Conservation (phyloP, 2,888 invertebrate species). For the Tridacna crocea region DNA sequence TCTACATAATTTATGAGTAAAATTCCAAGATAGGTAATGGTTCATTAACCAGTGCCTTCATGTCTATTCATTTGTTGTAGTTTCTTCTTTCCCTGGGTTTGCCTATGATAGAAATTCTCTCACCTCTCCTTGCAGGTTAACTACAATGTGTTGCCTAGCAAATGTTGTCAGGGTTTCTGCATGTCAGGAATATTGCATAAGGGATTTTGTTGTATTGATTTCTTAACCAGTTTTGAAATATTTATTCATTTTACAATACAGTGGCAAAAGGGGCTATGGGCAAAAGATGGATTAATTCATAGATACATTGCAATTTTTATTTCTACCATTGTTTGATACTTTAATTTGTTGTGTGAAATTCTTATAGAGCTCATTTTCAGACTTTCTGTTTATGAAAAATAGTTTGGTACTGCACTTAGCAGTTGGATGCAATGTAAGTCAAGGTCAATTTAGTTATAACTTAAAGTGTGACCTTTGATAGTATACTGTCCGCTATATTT, state of each 20-base stretch:
- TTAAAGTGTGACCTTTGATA: too few relatives aligned
- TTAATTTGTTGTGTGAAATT: background rate
- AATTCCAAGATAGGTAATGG: too few relatives aligned
- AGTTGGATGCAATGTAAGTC: too few relatives aligned
- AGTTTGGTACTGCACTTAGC: too few relatives aligned
- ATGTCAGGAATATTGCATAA: constrained; percentile 41
- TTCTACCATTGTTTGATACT: constrained; percentile 7
- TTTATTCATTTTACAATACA: background rate
- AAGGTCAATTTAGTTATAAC: too few relatives aligned
- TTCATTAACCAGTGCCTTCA: background rate
- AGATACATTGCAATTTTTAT: constrained; percentile 38
- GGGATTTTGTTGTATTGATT: constrained; percentile 9
- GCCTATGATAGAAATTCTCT: constrained; percentile 46
- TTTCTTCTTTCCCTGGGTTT: constrained; percentile 27
- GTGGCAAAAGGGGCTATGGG: background rate
- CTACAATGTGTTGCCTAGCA: constrained; percentile 40
- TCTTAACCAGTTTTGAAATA: constrained; percentile 6
- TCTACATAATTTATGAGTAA: too few relatives aligned
- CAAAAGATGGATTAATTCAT: background rate
- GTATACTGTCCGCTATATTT: too few relatives aligned
- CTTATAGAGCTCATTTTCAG: background rate
- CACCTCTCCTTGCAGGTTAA: constrained; percentile 57
- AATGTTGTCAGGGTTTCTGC: constrained; percentile 60
- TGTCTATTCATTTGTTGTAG: too few relatives aligned
- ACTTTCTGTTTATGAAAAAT: too few relatives aligned